These are phyloP conservation scores for Gobio gobio DNA, from an alignment of 2,113 vertebrate genomes.

Conservation along the genomic window DNA sequence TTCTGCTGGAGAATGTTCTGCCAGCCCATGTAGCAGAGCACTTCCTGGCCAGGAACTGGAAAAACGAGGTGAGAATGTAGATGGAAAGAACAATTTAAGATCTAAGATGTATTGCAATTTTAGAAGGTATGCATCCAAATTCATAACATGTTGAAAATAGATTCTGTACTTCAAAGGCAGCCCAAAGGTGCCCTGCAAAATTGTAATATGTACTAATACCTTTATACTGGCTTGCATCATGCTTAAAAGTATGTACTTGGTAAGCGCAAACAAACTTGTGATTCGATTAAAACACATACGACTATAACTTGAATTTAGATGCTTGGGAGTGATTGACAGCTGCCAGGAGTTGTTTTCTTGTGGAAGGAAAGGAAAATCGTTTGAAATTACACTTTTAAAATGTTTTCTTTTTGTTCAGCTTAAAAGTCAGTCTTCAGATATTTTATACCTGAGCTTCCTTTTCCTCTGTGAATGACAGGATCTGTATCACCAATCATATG, in stretches of 20 bases:
- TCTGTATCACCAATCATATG: constrained; percentile 96
- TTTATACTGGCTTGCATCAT: not conserved
- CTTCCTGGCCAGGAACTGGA: constrained; percentile 95
- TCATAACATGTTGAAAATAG: not conserved
- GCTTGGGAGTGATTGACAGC: not conserved
- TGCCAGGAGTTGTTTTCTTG: not conserved
- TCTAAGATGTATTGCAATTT: not conserved
- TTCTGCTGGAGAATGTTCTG: constrained; percentile 95
- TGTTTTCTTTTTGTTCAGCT: not conserved
- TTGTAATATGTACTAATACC: not conserved
- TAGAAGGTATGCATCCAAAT: not conserved
- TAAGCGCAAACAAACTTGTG: not conserved
- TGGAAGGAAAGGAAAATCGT: not conserved
- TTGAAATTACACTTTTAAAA: not conserved
- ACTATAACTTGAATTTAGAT: not conserved
- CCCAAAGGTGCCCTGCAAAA: not conserved
- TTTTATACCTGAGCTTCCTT: not conserved
- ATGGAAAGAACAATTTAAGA: not conserved
- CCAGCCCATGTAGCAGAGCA: constrained; percentile 97
- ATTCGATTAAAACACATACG: not conserved
- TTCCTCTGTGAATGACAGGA: constrained; percentile 78
- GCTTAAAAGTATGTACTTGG: not conserved
- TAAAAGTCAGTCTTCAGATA: not conserved
- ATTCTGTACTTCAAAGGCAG: not conserved
- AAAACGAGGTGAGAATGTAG: constrained; percentile 87